Percentiles rank a stretch among this genome's conserved stretches.
Evolutionary conservation across 2,797 vertebrate genomes (phyloP).

Genomic region (Amphiprion clarkii): DNA sequence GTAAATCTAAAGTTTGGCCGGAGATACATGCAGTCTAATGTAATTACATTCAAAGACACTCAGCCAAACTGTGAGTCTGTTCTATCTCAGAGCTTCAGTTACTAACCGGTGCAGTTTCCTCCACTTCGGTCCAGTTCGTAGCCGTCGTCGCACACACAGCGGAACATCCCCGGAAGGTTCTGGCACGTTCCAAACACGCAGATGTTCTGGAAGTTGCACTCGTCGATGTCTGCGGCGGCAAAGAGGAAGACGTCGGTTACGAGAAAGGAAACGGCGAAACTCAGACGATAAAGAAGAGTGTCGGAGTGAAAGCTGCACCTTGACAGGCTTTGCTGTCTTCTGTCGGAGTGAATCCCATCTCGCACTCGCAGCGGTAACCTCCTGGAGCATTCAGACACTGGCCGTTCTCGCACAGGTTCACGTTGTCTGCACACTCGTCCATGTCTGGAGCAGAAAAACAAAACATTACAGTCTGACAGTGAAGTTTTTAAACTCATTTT

Average conservation of each 20-base stretch:
- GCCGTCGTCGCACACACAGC: slow-evolving; percentile 91
- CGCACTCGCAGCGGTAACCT: slow-evolving; percentile 94
- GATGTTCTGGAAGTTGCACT: slow-evolving; percentile 95
- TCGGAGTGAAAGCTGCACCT: slow-evolving; percentile 79
- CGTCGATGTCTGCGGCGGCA: slow-evolving; percentile 90
- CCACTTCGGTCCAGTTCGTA: slow-evolving; percentile 94
- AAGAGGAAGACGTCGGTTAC: background rate
- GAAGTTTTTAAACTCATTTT: too few relatives aligned
- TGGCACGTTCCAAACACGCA: slow-evolving; percentile 94
- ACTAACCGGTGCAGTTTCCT: slow-evolving; percentile 93
- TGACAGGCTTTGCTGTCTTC: slow-evolving; percentile 94
- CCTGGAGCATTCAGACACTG: slow-evolving; percentile 95
- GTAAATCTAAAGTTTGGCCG: background rate
- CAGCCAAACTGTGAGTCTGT: background rate
- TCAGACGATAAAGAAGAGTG: too few relatives aligned
- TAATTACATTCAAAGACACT: background rate
- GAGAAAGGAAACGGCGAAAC: background rate
- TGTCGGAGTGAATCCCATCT: slow-evolving; percentile 95
- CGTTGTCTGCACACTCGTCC: slow-evolving; percentile 94
- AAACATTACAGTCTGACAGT: background rate
- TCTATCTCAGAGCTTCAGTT: slow-evolving; percentile 5
- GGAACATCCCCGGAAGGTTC: slow-evolving; percentile 97
- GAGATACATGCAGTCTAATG: background rate
- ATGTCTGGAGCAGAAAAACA: slow-evolving; percentile 84
- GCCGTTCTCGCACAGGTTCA: slow-evolving; percentile 94